These are phyloP conservation scores for Corythaixoides concolor DNA, from an alignment of 2,113 vertebrate genomes.

Conservation along the genomic window DNA sequence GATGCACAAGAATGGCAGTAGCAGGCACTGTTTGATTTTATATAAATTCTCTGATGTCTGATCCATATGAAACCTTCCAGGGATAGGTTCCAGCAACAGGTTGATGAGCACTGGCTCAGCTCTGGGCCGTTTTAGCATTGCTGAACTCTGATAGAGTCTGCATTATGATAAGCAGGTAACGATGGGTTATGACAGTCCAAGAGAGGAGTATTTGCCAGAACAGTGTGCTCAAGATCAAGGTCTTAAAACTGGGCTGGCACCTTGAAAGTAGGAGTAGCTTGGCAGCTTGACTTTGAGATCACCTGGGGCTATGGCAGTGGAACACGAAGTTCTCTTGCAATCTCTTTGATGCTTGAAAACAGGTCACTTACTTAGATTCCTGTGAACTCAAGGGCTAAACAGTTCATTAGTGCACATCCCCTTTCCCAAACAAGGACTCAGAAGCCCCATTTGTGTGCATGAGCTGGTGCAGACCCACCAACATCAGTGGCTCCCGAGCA, in stretches of 20 bases:
- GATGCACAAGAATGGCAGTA: background rate
- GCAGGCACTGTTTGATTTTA: background rate
- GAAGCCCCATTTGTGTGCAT: background rate
- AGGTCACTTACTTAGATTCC: background rate
- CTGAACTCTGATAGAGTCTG: background rate
- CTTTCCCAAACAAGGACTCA: background rate
- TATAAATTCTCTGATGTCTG: background rate
- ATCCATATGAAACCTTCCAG: background rate
- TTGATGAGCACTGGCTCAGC: background rate
- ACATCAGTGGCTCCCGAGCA: background rate
- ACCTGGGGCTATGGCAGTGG: background rate
- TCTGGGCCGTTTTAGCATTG: background rate
- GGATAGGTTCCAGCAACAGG: background rate
- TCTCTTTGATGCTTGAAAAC: background rate
- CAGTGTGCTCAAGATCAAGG: rapidly evolving
- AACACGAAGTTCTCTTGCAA: background rate
- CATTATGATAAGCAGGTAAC: background rate
- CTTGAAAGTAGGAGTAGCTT: background rate
- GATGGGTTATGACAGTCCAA: background rate
- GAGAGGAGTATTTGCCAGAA: background rate
- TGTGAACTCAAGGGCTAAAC: background rate
- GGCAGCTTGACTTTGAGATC: background rate
- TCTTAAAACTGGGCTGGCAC: background rate
- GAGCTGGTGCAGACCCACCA: background rate
- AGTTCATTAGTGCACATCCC: background rate